Evolutionary conservation across 64 coral and sea anemone species (phyloP), one percentile per base, ranked within the genome.

Genomic region (Stylophora pistillata): DNA sequence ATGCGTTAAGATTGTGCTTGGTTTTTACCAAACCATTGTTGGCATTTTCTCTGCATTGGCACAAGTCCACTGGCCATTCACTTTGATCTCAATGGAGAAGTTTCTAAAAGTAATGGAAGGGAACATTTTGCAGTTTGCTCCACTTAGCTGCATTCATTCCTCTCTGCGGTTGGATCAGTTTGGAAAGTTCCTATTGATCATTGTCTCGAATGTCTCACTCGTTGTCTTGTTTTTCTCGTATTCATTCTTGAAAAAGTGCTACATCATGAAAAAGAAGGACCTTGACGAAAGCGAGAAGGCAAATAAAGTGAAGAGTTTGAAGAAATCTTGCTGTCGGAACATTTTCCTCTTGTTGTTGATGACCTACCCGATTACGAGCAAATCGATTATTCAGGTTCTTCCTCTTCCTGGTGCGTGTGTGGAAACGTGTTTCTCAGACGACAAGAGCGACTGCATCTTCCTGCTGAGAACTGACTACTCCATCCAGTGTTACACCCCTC

Each of bases 21-120:
- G 93, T 17, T 95, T 95, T 85, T 88, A 95, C 57, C 94, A 95
- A 78, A 89, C 91, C 54, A 95, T 95, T 71, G 70, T 77, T 61
- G 94, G 89, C 18, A 60, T 95, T 3, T 95, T 90, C 33, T 88
- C 94, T 5, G 90, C 94, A 27, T 91, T 92, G 27, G 63, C 78
- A n/a, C 66, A 78, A 47, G 86, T 95, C 12, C 59, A 55, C 23
- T 95, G 94, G 94, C 94, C 94, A 4, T 37, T 90, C 10, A 78
- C 89, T 27, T 78, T 95, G 23, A 47, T 95, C 30, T 91, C 89
- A 78, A 92, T 91, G 32, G 88, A 91, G 23, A 95, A 95, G 15
- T 72, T 56, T 66, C 76, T 95, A n/a, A 85, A 81, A 9, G 76
- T 87, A 2, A 68, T 95, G 1, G 79, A 95, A 72, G 58, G 91